phyloP scores from a whole-genome alignment of 2,888 invertebrate genomes.

The Nezara viridula region DNA sequence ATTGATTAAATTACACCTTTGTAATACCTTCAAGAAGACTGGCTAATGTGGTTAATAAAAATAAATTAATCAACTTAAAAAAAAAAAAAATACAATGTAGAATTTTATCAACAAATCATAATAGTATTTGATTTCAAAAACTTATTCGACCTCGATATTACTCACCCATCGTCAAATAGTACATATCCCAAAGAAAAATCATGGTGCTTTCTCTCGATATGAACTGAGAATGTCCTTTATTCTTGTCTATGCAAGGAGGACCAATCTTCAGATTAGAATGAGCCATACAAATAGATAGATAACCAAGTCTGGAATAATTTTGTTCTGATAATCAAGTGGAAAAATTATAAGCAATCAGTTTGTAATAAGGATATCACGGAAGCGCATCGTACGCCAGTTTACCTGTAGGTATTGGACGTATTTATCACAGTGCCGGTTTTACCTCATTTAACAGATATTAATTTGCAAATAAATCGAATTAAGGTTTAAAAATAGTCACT shows the following conservation, averaged over 20 bases:
- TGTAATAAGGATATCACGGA: not conserved
- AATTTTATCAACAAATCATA: not conserved
- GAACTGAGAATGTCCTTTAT: not conserved
- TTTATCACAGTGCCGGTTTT: too few relatives aligned
- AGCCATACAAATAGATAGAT: conserved; percentile 2
- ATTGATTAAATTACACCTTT: too few relatives aligned
- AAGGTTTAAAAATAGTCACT: too few relatives aligned
- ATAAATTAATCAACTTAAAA: not conserved
- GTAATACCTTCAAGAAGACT: not conserved
- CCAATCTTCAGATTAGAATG: conserved; percentile 12
- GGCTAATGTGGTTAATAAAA: not conserved
- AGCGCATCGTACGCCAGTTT: not conserved
- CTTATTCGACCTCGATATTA: not conserved
- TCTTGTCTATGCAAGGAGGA: not conserved
- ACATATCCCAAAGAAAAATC: not conserved
- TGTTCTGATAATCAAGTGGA: not conserved
- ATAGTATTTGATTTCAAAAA: not conserved
- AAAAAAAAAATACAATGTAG: too few relatives aligned
- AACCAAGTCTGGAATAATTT: conserved; percentile 7
- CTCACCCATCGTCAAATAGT: not conserved
- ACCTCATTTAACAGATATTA: too few relatives aligned
- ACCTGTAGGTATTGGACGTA: not conserved
- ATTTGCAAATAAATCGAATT: too few relatives aligned
- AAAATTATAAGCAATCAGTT: not conserved
- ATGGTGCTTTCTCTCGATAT: not conserved